Base-by-base conservation (phyloP, 2,113 vertebrate species). In the Oncorhynchus masou region DNA sequence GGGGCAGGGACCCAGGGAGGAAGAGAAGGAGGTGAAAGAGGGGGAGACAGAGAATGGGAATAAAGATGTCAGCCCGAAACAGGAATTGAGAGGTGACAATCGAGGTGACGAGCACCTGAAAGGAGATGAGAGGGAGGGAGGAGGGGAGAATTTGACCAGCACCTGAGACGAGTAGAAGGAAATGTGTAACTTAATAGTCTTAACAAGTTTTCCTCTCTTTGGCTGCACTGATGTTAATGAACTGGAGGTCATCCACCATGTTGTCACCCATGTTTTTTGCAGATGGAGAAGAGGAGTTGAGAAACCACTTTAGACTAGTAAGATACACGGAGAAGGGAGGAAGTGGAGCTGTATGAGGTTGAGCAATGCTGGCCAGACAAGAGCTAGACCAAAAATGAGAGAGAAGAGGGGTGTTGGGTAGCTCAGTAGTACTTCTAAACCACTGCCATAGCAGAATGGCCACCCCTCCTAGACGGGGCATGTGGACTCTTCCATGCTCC, bases 1-100 rank as follows among this genome's bases (percentile, higher is more conserved):
- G 86, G 96, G 96, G 39, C 90, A 86, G 77, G 95, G 95, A 91
- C 83, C 4, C 91, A 88, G 1, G 69, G 74, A 74, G 27, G 87
- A 85, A 57, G 54, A 13, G 7, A 79, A 39, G 27, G 74, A 87
- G 0, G 79, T 29, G 3, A 71, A 83, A 0, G n/a, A 20, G 57
- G 74, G 77, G 29, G 78, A 90, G 68, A 71, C 29, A 2, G 84
- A 85, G 62, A 78, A 88, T 1, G 54, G 74, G 0, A 54, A 73
- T 1, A 22, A 81, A 67, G 88, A 85, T 3, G 57, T 75, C 64
- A 74, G 86, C 12, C 67, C 83, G 0, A 68, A 84, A 62, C 39
- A 83, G 67, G 86, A 87, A 67, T 6, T 51, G 1, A 9, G 48
- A 60, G 2, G 29, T 69, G 5, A 80, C 77, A 62, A 66, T 76